These are phyloP conservation scores for Drosophila bifasciata DNA, from an alignment of 1,140 invertebrate species.

Conservation along the genomic window DNA sequence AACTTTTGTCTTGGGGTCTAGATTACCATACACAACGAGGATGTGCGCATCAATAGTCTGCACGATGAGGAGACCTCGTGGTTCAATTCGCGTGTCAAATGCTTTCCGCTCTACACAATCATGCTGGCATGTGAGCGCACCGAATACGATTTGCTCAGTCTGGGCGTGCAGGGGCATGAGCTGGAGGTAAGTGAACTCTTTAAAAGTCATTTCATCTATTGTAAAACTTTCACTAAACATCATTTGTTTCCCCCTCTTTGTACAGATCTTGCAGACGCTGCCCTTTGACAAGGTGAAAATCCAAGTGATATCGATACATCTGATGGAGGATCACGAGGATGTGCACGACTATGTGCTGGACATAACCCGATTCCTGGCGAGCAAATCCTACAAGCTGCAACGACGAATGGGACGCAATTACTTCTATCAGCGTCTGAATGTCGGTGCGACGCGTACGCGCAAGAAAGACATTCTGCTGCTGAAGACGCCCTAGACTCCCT, in stretches of 20 bases:
- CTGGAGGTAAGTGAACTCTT: slow-evolving; percentile 79
- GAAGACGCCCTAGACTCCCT: slow-evolving; percentile 64
- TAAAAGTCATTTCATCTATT: no score
- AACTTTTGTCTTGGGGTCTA: slow-evolving; percentile 23
- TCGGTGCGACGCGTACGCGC: slow-evolving; percentile 72
- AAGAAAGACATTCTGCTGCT: slow-evolving; percentile 82
- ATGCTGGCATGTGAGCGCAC: slow-evolving; percentile 90
- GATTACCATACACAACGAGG: slow-evolving; percentile 88
- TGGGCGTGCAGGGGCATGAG: slow-evolving; percentile 88
- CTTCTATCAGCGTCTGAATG: slow-evolving; percentile 80
- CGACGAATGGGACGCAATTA: slow-evolving; percentile 79
- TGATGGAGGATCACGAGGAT: slow-evolving; percentile 79
- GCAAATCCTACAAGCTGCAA: slow-evolving; percentile 80
- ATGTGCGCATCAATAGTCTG: slow-evolving; percentile 86
- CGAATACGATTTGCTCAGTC: slow-evolving; percentile 89
- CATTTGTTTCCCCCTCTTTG: background rate
- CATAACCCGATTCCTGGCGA: slow-evolving; percentile 79
- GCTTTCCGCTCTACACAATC: slow-evolving; percentile 92
- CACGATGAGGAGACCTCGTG: slow-evolving; percentile 85
- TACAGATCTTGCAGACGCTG: slow-evolving; percentile 85
- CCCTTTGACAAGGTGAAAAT: slow-evolving; percentile 85
- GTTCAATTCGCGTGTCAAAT: slow-evolving; percentile 89
- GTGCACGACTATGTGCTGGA: slow-evolving; percentile 74
- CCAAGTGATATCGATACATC: slow-evolving; percentile 84
- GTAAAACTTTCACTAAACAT: slow-evolving; percentile 35